phyloP scores from a whole-genome alignment of 1,140 invertebrate genomes.

The Drosophila sucinea region DNA sequence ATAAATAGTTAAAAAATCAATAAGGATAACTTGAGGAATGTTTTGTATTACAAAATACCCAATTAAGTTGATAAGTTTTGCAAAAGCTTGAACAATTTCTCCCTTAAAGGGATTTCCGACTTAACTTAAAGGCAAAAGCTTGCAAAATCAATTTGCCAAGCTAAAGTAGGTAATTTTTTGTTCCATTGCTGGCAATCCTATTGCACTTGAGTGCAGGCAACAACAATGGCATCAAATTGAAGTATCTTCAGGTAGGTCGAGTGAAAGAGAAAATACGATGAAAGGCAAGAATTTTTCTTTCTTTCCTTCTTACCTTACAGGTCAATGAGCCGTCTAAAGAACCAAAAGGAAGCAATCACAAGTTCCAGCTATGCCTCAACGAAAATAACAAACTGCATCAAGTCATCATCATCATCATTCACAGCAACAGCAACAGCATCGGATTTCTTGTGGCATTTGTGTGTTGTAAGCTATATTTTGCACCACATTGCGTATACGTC shows the following conservation, averaged over 20 bases:
- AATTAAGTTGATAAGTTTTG: too few relatives aligned
- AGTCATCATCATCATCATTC: not conserved
- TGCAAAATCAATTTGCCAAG: conserved; percentile 45
- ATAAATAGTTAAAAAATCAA: too few relatives aligned
- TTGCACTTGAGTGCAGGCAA: conserved; percentile 57
- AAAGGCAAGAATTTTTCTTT: conserved; percentile 18
- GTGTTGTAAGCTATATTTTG: conserved; percentile 25
- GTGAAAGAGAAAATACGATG: not conserved
- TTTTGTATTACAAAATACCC: too few relatives aligned
- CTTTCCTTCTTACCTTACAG: conserved; percentile 27
- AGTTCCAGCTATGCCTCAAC: conserved; percentile 19
- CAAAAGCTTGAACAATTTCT: too few relatives aligned
- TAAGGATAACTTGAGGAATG: too few relatives aligned
- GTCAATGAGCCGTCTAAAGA: conserved; percentile 44
- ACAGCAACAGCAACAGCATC: conserved; percentile 34
- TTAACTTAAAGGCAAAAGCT: conserved; percentile 14
- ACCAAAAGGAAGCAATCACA: conserved; percentile 29
- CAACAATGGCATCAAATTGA: conserved; percentile 21
- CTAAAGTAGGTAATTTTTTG: conserved; percentile 56
- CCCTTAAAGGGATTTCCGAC: not conserved
- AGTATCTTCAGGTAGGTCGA: conserved; percentile 41
- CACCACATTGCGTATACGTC: conserved; percentile 48
- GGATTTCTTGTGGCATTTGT: conserved; percentile 21
- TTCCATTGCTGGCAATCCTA: conserved; percentile 31
- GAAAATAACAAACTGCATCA: not conserved